These are phyloP conservation scores for Sebastes vulpes DNA, from an alignment of 2,797 vertebrate genomes.

Conservation along the genomic window DNA sequence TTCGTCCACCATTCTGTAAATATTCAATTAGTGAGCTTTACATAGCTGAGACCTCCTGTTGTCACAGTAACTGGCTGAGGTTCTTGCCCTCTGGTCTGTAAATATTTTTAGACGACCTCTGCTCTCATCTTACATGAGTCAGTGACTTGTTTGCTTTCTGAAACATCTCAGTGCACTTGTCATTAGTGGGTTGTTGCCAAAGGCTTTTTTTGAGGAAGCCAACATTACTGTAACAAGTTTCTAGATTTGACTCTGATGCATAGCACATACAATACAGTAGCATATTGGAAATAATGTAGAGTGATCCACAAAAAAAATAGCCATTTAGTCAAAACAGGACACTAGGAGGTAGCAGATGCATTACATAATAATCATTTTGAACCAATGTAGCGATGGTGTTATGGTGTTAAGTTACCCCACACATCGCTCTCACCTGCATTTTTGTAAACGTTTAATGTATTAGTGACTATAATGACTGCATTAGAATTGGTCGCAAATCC, in stretches of 20 bases:
- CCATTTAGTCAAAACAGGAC: neutral
- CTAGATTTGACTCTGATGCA: neutral
- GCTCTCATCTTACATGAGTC: conserved; percentile 79
- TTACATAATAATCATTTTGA: neutral
- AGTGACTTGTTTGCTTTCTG: conserved; percentile 74
- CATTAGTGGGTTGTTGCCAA: conserved; percentile 45
- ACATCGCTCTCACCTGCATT: neutral
- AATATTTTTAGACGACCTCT: conserved; percentile 85
- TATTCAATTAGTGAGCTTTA: conserved; percentile 89
- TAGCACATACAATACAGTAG: neutral
- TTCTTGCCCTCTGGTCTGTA: conserved; percentile 83
- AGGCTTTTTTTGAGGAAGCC: neutral
- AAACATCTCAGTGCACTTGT: conserved; percentile 74
- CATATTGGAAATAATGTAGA: neutral
- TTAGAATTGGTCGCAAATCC: neutral
- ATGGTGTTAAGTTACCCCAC: neutral
- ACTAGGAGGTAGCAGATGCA: neutral
- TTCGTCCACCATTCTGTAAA: conserved; percentile 83
- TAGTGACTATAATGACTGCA: neutral
- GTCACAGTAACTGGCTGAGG: conserved; percentile 79
- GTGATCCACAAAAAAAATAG: neutral
- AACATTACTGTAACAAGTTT: neutral
- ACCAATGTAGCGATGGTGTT: neutral
- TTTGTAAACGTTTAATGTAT: neutral
- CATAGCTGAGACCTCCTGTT: conserved; percentile 81